phyloP scores from a whole-genome alignment of 2,113 vertebrate species.

The Phalacrocorax carbo region DNA sequence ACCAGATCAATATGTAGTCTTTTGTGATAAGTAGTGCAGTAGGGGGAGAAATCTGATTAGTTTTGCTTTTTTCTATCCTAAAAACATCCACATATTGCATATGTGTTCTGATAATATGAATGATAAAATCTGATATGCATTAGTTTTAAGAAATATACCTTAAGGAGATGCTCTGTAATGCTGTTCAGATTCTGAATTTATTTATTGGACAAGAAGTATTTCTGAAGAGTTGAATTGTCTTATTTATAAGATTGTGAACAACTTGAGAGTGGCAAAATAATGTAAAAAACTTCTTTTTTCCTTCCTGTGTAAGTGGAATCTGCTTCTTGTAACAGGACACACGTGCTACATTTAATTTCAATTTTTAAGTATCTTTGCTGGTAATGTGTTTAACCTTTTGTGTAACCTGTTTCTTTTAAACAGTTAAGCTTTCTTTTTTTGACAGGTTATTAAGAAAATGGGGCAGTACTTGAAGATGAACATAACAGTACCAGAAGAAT shows the following conservation, averaged over 20 bases:
- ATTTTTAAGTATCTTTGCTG: too few species aligned
- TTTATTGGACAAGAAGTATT: neutral
- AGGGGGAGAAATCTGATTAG: neutral
- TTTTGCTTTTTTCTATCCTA: neutral
- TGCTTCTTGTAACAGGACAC: neutral
- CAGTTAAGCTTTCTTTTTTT: neutral
- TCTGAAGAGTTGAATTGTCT: neutral
- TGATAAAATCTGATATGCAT: neutral
- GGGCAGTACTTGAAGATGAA: conserved; percentile 95
- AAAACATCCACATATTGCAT: neutral
- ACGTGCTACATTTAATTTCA: neutral
- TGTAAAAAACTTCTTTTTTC: neutral
- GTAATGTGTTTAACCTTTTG: neutral
- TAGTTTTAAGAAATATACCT: neutral
- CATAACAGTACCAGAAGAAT: conserved; percentile 86
- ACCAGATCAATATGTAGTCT: neutral
- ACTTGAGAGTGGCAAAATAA: neutral
- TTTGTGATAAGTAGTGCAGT: neutral
- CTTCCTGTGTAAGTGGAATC: neutral
- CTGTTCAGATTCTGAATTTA: neutral
- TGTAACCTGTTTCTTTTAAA: neutral
- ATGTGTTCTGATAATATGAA: neutral
- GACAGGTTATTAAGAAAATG: conserved; percentile 94
- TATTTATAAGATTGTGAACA: neutral
- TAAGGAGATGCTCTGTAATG: neutral